phyloP scores from a whole-genome alignment of 2,888 invertebrate genomes.

The Sisyra terminalis region DNA sequence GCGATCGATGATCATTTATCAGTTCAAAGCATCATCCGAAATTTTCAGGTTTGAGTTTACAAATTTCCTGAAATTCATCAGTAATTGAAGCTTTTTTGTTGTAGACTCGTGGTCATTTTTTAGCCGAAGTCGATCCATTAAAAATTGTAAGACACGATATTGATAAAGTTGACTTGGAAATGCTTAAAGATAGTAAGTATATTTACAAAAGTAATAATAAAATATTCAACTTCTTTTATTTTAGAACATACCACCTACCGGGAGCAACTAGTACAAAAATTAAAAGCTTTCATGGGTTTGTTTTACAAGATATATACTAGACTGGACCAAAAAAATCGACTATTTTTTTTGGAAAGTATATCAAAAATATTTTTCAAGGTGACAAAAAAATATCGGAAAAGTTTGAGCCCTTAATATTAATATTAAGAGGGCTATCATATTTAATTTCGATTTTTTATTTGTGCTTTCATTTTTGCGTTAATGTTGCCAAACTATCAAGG shows the following conservation, averaged over 20 bases:
- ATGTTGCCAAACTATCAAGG: no score
- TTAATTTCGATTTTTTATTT: no score
- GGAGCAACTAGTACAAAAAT: constrained; percentile 14
- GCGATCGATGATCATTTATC: constrained; percentile 95
- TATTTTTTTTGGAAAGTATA: no score
- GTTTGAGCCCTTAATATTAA: no score
- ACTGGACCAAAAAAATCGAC: no score
- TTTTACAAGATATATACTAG: no score
- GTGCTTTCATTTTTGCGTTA: no score
- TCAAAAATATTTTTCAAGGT: no score
- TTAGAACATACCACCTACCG: constrained; percentile 59
- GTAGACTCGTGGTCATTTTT: constrained; percentile 96
- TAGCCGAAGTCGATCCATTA: constrained; percentile 95
- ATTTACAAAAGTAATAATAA: constrained; percentile 62
- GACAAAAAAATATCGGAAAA: no score
- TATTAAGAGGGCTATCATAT: no score
- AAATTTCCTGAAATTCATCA: background rate
- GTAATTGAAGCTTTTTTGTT: constrained; percentile 10
- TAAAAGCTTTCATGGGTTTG: background rate
- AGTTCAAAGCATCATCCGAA: constrained; percentile 95
- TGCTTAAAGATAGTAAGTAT: no score
- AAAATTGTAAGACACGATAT: constrained; percentile 54
- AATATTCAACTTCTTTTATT: constrained; percentile 88
- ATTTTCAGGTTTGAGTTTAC: constrained; percentile 71
- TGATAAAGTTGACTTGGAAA: constrained; percentile 66